Conservation (phyloP, 2,888 invertebrate species). For the Eupithecia subfuscata region DNA sequence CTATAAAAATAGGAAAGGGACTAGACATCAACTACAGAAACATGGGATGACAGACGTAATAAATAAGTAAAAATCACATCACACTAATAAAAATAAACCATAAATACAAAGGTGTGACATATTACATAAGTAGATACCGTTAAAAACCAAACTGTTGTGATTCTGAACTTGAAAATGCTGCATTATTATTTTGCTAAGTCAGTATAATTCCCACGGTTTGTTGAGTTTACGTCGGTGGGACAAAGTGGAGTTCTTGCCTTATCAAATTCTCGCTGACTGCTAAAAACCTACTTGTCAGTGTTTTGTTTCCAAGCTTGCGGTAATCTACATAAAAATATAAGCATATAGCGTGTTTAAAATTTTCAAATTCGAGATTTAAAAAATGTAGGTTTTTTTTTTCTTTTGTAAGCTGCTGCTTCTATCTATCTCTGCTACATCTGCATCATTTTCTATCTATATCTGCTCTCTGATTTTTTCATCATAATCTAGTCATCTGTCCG, state of each 20-base stretch:
- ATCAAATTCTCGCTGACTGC: slow-evolving; percentile 22
- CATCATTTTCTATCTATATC: too few relatives aligned
- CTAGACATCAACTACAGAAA: not conserved
- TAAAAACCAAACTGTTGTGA: slow-evolving; percentile 22
- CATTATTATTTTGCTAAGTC: slow-evolving; percentile 29
- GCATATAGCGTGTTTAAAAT: too few relatives aligned
- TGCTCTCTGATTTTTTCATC: too few relatives aligned
- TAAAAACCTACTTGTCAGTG: slow-evolving; percentile 12
- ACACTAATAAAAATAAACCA: not conserved
- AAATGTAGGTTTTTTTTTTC: too few relatives aligned
- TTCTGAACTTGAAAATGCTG: slow-evolving; percentile 25
- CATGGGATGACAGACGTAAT: not conserved
- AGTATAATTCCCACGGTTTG: slow-evolving; percentile 41
- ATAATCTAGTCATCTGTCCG: too few relatives aligned
- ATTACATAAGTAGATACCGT: not conserved
- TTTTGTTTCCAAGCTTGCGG: slow-evolving; percentile 9
- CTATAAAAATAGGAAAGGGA: not conserved
- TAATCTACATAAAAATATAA: not conserved
- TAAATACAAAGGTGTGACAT: not conserved
- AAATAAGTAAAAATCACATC: not conserved
- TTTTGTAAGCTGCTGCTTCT: too few relatives aligned
- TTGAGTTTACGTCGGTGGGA: slow-evolving; percentile 22
- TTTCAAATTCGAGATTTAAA: too few relatives aligned
- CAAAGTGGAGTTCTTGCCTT: slow-evolving; percentile 10
- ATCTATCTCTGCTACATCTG: too few relatives aligned